These are phyloP conservation scores for Trichomycterus rosablanca DNA, from an alignment of 2,113 vertebrate species.

Conservation along the genomic window DNA sequence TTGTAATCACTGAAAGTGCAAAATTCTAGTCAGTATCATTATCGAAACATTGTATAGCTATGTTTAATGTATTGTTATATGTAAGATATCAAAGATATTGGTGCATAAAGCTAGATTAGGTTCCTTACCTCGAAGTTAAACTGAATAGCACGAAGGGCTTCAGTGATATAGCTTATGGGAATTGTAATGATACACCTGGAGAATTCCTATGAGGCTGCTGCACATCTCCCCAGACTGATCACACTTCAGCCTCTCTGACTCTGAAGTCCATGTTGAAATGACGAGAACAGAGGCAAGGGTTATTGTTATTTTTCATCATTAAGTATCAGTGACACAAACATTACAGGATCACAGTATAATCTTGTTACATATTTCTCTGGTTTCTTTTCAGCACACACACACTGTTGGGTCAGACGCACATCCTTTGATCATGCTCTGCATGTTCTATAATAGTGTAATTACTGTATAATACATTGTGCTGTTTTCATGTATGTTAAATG, in stretches of 20 bases:
- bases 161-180: not conserved
- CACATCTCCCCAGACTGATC: slow-evolving; percentile 13
- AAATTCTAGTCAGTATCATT: slow-evolving; percentile 4
- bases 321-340: slow-evolving; percentile 6
- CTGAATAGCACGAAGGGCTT: not conserved
- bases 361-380: slow-evolving; percentile 4
- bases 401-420: slow-evolving; percentile 11
- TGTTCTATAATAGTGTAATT: slow-evolving; percentile 29
- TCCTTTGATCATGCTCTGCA: slow-evolving; percentile 24
- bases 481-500: slow-evolving; percentile 24
- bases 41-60: slow-evolving; percentile 11
- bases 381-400: slow-evolving; percentile 1
- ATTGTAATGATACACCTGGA: slow-evolving; percentile 3
- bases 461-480: slow-evolving; percentile 31
- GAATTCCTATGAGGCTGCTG: not conserved
- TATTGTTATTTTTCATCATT: slow-evolving; percentile 12
- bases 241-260: slow-evolving; percentile 11
- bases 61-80: slow-evolving; percentile 20
- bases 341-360: slow-evolving; percentile 5
- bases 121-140: not conserved
- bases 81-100: not conserved
- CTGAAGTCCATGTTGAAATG: slow-evolving; percentile 5
- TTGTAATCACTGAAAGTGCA: no score
- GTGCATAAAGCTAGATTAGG: slow-evolving; percentile 12
- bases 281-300: not conserved